These are phyloP conservation scores for Neoarius graeffei DNA, from an alignment of 2,113 vertebrate genomes.

Conservation along the genomic window DNA sequence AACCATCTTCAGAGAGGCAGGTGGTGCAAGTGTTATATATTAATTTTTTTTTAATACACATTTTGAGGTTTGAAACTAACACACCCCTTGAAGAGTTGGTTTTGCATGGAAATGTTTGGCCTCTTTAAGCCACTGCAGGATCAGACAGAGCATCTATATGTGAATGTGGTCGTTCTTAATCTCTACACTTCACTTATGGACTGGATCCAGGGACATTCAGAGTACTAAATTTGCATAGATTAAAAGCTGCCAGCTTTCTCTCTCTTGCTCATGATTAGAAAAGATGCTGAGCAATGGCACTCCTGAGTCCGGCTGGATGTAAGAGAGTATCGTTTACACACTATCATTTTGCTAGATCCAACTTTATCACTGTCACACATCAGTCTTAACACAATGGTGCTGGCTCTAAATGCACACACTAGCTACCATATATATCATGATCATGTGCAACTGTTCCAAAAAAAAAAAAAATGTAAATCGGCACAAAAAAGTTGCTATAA, in stretches of 20 bases:
- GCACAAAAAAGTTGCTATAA: no score
- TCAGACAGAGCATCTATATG: slow-evolving; percentile 14
- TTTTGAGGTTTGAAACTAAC: background rate
- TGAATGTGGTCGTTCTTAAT: slow-evolving; percentile 34
- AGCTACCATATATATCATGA: background rate
- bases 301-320: background rate
- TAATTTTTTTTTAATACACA: background rate
- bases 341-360: background rate
- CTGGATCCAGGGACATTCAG: slow-evolving; percentile 30
- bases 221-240: slow-evolving; percentile 36
- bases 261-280: slow-evolving; percentile 14
- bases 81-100: background rate
- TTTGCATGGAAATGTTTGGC: background rate
- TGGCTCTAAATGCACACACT: background rate
- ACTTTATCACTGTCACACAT: background rate
- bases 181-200: slow-evolving; percentile 21
- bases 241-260: slow-evolving; percentile 22
- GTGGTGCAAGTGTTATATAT: background rate
- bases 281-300: background rate
- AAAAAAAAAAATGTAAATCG: no score
- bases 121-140: slow-evolving; percentile 18
- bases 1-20: slow-evolving; percentile 34
- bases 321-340: slow-evolving; percentile 17
- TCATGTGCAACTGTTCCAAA: no score
- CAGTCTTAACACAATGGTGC: background rate